Evolutionary conservation across 1,140 invertebrate species (phyloP), one percentile per base, ranked within the genome.

Genomic region (Popillia japonica): DNA sequence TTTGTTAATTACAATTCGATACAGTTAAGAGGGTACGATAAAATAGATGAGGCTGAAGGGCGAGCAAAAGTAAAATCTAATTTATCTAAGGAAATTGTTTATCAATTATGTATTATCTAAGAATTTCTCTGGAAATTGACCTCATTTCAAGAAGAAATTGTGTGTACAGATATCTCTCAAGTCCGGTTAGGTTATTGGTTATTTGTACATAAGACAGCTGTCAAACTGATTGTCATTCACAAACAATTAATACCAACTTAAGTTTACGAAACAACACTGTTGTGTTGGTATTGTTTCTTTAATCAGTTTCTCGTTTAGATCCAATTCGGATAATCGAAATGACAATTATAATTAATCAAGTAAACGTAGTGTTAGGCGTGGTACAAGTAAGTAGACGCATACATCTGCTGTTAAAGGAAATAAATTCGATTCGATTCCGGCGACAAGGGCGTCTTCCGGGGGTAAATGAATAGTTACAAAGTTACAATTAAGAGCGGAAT

Each of bases 1-100:
- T 68, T 68, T 68, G 61, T 68, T 68, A 68, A 68, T 68, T 68
- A 68, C 61, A 68, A 68, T 68, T 68, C 61, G 61, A 68, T 68
- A 68, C 61, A 68, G 61, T 68, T 68, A 68, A 68, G 61, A 23
- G 61, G 61, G 27, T 14, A 68, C 61, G 61, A 68, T 68, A 34
- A 34, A 68, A 27, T 68, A 68, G 22, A 55, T n/a, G 59, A 68
- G 61, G 27, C 20, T 10, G n/a, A 17, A 22, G 61, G 22, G 27
- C n/a, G n/a, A 68, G 61, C 14, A 55, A 55, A 55, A 55, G 61
- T 34, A 22, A 68, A 34, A 68, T 20, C 8, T 68, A 27, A 68
- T 68, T 68, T 68, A 68, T 23, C 27, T 11, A 14, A 17, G 27
- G 22, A 68, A 68, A 68, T 68, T 68, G 8, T 17, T 68, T 68